phyloP scores from a whole-genome alignment of 1,140 invertebrate species.

The Leptestheria dahalacensis region DNA sequence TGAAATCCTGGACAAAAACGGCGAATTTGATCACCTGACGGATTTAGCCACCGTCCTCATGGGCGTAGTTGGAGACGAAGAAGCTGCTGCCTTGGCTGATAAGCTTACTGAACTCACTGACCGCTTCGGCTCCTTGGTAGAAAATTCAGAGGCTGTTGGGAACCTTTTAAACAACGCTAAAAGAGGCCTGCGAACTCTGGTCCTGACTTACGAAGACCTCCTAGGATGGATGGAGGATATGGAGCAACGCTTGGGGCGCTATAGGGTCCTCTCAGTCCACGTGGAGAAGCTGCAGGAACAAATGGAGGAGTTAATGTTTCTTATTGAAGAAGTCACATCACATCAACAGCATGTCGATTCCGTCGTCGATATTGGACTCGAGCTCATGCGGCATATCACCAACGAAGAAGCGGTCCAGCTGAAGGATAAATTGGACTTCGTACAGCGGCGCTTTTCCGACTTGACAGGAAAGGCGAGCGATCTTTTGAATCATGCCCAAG shows the following conservation, averaged over 20 bases:
- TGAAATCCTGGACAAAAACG: slow-evolving; percentile 71
- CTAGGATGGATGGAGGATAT: slow-evolving; percentile 84
- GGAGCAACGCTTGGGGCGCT: slow-evolving; percentile 60
- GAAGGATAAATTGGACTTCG: slow-evolving; percentile 81
- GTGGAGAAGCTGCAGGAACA: slow-evolving; percentile 78
- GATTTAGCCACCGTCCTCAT: slow-evolving; percentile 75
- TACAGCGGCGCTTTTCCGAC: slow-evolving; percentile 78
- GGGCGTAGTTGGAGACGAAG: slow-evolving; percentile 81
- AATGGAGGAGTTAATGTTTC: slow-evolving; percentile 76
- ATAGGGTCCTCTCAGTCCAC: slow-evolving; percentile 69
- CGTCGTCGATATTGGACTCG: slow-evolving; percentile 72
- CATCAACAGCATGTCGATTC: slow-evolving; percentile 74
- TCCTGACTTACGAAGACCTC: slow-evolving; percentile 79
- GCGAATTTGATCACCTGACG: slow-evolving; percentile 69
- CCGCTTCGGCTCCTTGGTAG: slow-evolving; percentile 43
- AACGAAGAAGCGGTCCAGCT: slow-evolving; percentile 81
- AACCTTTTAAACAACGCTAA: slow-evolving; percentile 59
- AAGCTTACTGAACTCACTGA: slow-evolving; percentile 72
- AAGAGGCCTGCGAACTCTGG: slow-evolving; percentile 66
- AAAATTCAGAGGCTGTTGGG: slow-evolving; percentile 65
- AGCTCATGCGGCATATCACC: slow-evolving; percentile 87
- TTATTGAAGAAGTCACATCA: slow-evolving; percentile 78
- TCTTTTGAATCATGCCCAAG: slow-evolving; percentile 66
- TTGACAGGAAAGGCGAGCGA: slow-evolving; percentile 70
- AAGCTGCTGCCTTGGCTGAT: slow-evolving; percentile 67